Evolutionary conservation across 2,797 vertebrate species (phyloP).

Genomic region (Sebastes trivittatus): DNA sequence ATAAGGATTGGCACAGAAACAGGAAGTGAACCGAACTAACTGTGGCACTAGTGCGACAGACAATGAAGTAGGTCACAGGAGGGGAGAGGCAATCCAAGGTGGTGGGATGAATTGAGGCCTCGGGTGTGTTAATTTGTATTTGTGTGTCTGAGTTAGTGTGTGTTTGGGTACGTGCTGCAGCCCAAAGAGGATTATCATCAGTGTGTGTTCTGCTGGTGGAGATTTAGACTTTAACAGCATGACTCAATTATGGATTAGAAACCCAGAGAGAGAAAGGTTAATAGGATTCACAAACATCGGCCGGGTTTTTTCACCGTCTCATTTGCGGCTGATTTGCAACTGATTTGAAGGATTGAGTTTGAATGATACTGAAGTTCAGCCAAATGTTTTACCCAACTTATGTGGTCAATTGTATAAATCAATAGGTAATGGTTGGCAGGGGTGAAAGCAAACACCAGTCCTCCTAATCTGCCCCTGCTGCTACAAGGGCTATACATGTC

Average conservation of each 20-base stretch:
- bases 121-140: conserved; percentile 42
- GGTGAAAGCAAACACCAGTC: neutral
- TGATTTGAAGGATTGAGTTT: conserved; percentile 26
- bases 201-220: conserved; percentile 63
- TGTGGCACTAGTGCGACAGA: neutral
- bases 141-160: neutral
- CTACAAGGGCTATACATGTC: neutral
- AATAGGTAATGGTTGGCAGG: neutral
- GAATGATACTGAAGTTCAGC: neutral
- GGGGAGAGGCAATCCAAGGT: conserved; percentile 31
- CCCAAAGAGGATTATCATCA: conserved; percentile 78
- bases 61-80: conserved; percentile 36
- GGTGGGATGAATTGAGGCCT: conserved; percentile 28
- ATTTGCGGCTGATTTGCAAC: conserved; percentile 35
- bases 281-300: conserved; percentile 65
- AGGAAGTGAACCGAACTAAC: conserved; percentile 16
- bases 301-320: conserved; percentile 29
- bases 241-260: conserved; percentile 80
- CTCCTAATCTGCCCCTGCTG: neutral
- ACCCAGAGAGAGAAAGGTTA: conserved; percentile 67
- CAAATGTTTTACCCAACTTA: neutral
- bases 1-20: neutral
- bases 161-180: neutral
- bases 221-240: conserved; percentile 74
- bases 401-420: neutral